Evolutionary conservation across 2,113 vertebrate species (phyloP), one percentile per base, ranked within the genome.

Genomic region (Grammomys surdaster): DNA sequence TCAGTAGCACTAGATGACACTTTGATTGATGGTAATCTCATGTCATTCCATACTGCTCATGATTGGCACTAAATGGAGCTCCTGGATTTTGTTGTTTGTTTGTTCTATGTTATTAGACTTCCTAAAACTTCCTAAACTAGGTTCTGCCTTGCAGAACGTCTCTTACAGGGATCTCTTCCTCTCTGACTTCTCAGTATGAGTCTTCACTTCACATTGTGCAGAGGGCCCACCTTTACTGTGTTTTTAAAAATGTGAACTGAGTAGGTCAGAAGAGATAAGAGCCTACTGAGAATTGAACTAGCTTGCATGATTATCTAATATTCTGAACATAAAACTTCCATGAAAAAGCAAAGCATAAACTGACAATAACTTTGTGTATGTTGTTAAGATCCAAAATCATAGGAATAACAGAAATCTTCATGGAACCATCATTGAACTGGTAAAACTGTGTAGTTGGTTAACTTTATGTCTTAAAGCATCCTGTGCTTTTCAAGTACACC

Each of bases 401-500:
- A 90, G 82, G 48, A 86, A 91, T 91, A 43, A 82, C 31, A 63
- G 24, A 72, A 80, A 91, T 3, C 4, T 63, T 19, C 46, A 43
- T 82, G 69, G 75, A 91, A 89, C 70, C 56, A 88, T 88, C 65
- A 86, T 40, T 11, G 58, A 82, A 63, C 77, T 89, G 60, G 9
- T 87, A 82, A 96, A 77, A 17, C 60, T 28, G 5, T 73, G n/a
- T 65, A 89, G 31, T 70, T 72, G 80, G 43, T 73, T 89, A 87
- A 91, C 89, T 95, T 84, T 78, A 43, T 77, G 91, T 93, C 43
- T 89, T 90, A 33, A 93, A 67, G 24, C 11, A 93, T 80, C 86
- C 36, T 70, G 69, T 80, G 93, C 31, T 93, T 96, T 93, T 95
- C 56, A 91, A 94, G 54, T 84, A 82, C 70, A 91, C 36, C 82